Evolutionary conservation across 2,888 invertebrate species (phyloP), one percentile per base, ranked within the genome.

Genomic region (Stenodema calcarata): DNA sequence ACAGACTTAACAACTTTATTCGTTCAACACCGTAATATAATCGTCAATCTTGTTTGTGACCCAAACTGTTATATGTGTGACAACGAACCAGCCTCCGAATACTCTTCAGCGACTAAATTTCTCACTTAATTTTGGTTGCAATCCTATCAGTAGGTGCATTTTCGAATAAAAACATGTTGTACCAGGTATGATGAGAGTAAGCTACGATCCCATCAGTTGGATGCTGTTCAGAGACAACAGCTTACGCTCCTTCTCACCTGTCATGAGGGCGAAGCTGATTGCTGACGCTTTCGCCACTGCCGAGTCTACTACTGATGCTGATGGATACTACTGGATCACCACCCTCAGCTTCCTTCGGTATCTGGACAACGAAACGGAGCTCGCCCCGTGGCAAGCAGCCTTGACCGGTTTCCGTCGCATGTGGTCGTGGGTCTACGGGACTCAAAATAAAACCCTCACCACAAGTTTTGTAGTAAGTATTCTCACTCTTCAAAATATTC

Each of bases 361-460:
- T 11, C 12, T 86, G 9, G 75, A 80, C 35, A 16, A 73, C 44
- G 86, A 86, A 28, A 80, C 23, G 0, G 70, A 80, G 14, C 50
- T 86, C 2, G 81, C 81, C n/a, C 86, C 86, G 7, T 86, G 86
- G 86, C 16, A 69, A 14, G 78, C 50, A 7, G 81, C 86, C 0
- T 28, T 86, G 16, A 12, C 30, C 7, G 78, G 81, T 12, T 81
- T 80, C 23, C 16, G 42, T 16, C 42, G 75, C 1, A 80, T 86
- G 81, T 86, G 81, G 81, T 35, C 70, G 0, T 86, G 86, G 86
- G 73, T 86, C 41, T 86, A 81, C 30, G 27, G 27, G 27, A 86
- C 86, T 1, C n/a, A 54, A 0, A 80, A 80, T 27, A 18, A 14
- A 9, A 78, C 44, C 78, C 27, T 27, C 42, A 78, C 78, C 14